Percentiles rank a stretch among this genome's conserved stretches.
Conservation (phyloP, 2,113 vertebrate genomes). For the Hystrix brachyura region DNA sequence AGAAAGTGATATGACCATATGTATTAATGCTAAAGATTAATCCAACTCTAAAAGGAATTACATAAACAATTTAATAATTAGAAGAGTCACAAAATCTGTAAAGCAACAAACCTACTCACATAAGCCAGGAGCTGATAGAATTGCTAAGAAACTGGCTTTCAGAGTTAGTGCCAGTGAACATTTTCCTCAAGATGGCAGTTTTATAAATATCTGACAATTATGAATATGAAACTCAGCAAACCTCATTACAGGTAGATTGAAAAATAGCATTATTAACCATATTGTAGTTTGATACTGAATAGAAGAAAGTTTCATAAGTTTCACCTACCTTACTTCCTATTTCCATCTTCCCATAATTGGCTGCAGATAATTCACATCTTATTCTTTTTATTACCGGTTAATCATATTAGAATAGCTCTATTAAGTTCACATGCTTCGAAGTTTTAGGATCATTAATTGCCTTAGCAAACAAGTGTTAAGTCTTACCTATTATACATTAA, state of each 20-base stretch:
- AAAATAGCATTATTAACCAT: not conserved
- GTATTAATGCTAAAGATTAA: not conserved
- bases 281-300: not conserved
- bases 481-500: not conserved
- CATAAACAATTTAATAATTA: not conserved
- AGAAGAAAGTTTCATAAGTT: not conserved
- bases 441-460: not conserved
- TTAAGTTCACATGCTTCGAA: not conserved
- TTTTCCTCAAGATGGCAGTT: not conserved
- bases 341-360: not conserved
- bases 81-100: not conserved
- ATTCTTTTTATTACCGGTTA: not conserved
- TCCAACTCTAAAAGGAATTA: not conserved
- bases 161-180: not conserved
- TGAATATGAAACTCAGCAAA: not conserved
- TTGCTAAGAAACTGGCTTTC: not conserved
- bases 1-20: not conserved
- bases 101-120: not conserved
- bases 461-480: not conserved
- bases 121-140: not conserved
- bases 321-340: not conserved
- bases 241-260: not conserved
- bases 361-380: not conserved
- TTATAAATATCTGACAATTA: slow-evolving; percentile 14
- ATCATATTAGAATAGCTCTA: not conserved